Percentiles rank a stretch among this genome's conserved stretches.
These are phyloP conservation scores for Drosophila limbata DNA, from an alignment of 2,888 invertebrate genomes.

Conservation along the genomic window DNA sequence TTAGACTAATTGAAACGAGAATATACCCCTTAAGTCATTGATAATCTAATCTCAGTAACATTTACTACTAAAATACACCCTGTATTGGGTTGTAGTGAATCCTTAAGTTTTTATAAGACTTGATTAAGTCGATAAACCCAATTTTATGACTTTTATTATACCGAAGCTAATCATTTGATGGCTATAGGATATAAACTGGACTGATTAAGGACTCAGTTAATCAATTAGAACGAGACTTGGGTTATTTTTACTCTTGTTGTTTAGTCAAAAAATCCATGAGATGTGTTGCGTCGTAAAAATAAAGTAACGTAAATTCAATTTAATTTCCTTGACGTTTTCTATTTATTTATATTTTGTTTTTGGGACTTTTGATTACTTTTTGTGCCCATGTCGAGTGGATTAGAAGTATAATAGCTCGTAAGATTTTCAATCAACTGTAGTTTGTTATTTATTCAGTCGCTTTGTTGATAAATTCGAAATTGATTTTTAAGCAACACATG, in stretches of 20 bases:
- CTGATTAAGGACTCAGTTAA: constrained; percentile 6
- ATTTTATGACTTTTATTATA: constrained; percentile 4
- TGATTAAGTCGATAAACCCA: background rate
- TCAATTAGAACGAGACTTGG: constrained; percentile 10
- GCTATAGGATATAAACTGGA: background rate
- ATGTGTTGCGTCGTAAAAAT: background rate
- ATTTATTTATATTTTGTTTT: constrained; percentile 11
- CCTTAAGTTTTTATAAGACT: background rate
- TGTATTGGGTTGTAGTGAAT: background rate
- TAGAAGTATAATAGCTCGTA: constrained; percentile 44
- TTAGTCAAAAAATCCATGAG: background rate
- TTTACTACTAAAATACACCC: background rate
- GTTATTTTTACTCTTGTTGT: background rate
- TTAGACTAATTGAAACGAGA: background rate
- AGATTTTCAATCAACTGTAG: constrained; percentile 46
- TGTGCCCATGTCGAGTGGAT: constrained; percentile 37
- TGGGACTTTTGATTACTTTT: constrained; percentile 9
- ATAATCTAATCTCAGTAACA: background rate
- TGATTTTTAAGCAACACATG: background rate
- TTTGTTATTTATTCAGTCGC: constrained; percentile 1
- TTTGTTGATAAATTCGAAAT: background rate
- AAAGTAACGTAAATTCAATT: constrained; percentile 19
- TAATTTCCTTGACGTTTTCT: constrained; percentile 5
- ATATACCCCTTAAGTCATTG: background rate
- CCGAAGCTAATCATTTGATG: constrained; percentile 3